Evolutionary conservation across 2,888 invertebrate species (phyloP).

Genomic region (Diplolepis rosae): DNA sequence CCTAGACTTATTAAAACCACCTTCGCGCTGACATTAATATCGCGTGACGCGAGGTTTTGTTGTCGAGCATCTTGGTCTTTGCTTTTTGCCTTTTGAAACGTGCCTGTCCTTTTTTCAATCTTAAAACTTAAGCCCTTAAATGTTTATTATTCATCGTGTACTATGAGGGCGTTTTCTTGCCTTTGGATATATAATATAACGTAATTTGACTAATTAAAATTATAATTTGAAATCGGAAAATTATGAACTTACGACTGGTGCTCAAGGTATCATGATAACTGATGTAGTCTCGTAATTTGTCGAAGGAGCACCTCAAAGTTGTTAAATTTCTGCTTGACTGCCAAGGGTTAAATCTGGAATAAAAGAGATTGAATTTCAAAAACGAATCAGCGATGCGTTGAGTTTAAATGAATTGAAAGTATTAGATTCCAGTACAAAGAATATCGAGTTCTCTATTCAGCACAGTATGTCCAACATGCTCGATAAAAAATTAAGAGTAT

Average conservation of each 20-base stretch:
- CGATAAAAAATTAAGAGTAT: slow-evolving; percentile 13
- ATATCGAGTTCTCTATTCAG: not conserved
- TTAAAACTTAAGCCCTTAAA: not conserved
- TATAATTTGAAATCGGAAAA: not conserved
- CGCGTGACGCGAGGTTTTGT: slow-evolving; percentile 59
- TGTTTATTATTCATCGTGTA: not conserved
- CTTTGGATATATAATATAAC: no score
- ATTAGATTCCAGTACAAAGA: not conserved
- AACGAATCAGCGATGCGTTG: slow-evolving; percentile 18
- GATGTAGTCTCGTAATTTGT: not conserved
- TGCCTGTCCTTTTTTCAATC: not conserved
- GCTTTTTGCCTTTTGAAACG: slow-evolving; percentile 1
- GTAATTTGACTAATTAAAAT: not conserved
- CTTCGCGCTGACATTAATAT: slow-evolving; percentile 63
- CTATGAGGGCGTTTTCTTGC: no score
- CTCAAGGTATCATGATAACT: slow-evolving; percentile 18
- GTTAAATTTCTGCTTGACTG: slow-evolving; percentile 22
- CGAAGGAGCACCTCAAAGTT: not conserved
- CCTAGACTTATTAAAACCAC: slow-evolving; percentile 68
- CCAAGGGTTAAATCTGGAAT: slow-evolving; percentile 19
- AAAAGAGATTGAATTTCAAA: slow-evolving; percentile 11
- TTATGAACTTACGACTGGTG: slow-evolving; percentile 5
- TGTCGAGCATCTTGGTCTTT: slow-evolving; percentile 54
- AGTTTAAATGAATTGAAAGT: slow-evolving; percentile 26
- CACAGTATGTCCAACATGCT: slow-evolving; percentile 3